Base-by-base conservation (phyloP, 2,888 invertebrate species). In the Trichogramma dendrolimi region DNA sequence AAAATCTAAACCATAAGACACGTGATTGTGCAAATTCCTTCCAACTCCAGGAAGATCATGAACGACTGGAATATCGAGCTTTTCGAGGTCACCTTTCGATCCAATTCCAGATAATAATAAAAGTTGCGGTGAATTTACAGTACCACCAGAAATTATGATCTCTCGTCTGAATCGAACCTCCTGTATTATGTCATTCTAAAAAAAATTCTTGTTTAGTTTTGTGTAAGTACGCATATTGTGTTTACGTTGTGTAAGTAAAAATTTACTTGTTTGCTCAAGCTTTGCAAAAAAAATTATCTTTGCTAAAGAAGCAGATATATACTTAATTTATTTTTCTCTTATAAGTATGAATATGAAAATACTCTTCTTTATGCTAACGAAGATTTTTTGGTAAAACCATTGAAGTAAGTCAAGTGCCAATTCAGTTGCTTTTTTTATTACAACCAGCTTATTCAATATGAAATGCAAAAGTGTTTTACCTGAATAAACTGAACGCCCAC, bases 31-130 rank as follows among this genome's bases (percentile, higher is more conserved):
- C 0, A 88, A 77, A 72, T 88, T 88, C 71, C 84, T 83, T 0
- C 89, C 88, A 0, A 89, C 88, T 1, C 88, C 88, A 0, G 86
- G 87, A 38, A 88, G 75, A 65, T 87, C 81, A 55, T 83, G 81
- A 14, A 86, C 79, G 6, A 84, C 81, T 0, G 81, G 81, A 49
- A 88, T 84, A 43, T 83, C 83, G 60, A 85, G 81, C 50, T 80
- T 80, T 53, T 83, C 73, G 6, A 89, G 75, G 4, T 85, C 84
- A 4, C 82, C 79, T 68, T 80, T 83, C 0, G 88, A 86, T 0
- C 88, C 88, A 7, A 88, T 81, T n/a, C 88, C 88, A 0, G 88
- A 88, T 4, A 87, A 80, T 1, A 88, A 72, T n/a, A 89, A 79
- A 11, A 88, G 79, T 78, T 88, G 87, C 0, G 88, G 87, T 0